Evolutionary conservation across 1,140 invertebrate species (phyloP).

Genomic region (Drosophila jambulina): DNA sequence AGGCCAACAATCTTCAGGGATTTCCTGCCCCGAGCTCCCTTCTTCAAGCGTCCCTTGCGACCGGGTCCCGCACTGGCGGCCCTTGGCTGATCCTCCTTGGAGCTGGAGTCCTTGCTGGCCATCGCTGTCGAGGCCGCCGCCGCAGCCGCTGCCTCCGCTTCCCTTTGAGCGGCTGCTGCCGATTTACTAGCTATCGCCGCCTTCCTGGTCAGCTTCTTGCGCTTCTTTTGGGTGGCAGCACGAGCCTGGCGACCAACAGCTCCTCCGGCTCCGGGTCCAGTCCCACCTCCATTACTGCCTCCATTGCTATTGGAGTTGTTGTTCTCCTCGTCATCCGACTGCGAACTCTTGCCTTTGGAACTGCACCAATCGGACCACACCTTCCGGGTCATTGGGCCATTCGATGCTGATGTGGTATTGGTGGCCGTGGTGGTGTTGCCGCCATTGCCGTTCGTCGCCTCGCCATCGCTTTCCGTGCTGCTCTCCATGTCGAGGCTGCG

Average conservation of each 20-base stretch:
- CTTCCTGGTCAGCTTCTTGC: slow-evolving; percentile 81
- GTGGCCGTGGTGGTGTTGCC: slow-evolving; percentile 86
- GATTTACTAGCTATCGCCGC: slow-evolving; percentile 83
- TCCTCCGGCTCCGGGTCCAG: slow-evolving; percentile 10
- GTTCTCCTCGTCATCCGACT: slow-evolving; percentile 86
- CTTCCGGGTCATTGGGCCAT: slow-evolving; percentile 88
- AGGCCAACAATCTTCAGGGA: slow-evolving; percentile 90
- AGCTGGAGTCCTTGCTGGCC: slow-evolving; percentile 69
- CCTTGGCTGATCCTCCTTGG: slow-evolving; percentile 65
- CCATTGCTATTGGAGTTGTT: slow-evolving; percentile 80
- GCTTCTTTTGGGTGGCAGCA: slow-evolving; percentile 76
- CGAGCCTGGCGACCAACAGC: slow-evolving; percentile 62
- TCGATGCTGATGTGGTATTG: slow-evolving; percentile 86
- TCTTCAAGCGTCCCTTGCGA: slow-evolving; percentile 74
- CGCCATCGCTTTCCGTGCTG: slow-evolving; percentile 85
- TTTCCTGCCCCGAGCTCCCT: slow-evolving; percentile 71
- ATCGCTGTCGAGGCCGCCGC: slow-evolving; percentile 52
- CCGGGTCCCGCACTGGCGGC: slow-evolving; percentile 58
- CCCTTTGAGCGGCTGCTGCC: slow-evolving; percentile 76
- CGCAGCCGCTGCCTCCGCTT: slow-evolving; percentile 71
- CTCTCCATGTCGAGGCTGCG: slow-evolving; percentile 77
- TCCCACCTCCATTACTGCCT: slow-evolving; percentile 40
- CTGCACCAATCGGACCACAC: slow-evolving; percentile 91
- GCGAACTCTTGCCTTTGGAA: slow-evolving; percentile 87
- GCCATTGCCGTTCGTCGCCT: slow-evolving; percentile 85